Evolutionary conservation across 1,140 invertebrate species (phyloP).

Genomic region (Penaeus chinensis): DNA sequence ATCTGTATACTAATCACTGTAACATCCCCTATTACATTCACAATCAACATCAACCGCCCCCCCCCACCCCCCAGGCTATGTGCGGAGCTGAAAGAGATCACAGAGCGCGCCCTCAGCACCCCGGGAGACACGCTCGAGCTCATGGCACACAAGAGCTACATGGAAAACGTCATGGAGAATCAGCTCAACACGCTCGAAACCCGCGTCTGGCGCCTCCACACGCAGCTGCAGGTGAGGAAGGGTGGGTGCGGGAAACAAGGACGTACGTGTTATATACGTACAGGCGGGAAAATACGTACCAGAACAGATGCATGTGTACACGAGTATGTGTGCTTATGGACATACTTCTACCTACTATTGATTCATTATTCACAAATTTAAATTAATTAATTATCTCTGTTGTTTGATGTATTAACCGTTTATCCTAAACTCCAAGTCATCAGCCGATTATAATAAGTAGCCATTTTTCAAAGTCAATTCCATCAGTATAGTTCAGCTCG

Average conservation of each 20-base stretch:
- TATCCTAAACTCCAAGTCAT: too few species aligned
- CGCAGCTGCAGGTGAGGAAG: slow-evolving; percentile 62
- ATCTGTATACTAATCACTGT: neutral
- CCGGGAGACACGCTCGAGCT: slow-evolving; percentile 86
- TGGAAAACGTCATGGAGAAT: slow-evolving; percentile 79
- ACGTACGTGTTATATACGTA: neutral
- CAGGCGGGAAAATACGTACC: too few species aligned
- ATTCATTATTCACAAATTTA: too few species aligned
- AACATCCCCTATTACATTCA: neutral
- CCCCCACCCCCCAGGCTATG: slow-evolving; percentile 75
- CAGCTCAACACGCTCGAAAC: slow-evolving; percentile 81
- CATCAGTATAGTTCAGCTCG: too few species aligned
- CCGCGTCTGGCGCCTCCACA: slow-evolving; percentile 75
- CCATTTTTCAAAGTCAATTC: too few species aligned
- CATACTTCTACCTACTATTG: too few species aligned
- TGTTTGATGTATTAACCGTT: too few species aligned
- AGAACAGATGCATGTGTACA: too few species aligned
- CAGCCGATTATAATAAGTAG: too few species aligned
- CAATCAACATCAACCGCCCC: slow-evolving; percentile 9
- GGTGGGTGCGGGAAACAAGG: neutral
- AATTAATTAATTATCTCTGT: too few species aligned
- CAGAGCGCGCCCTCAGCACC: slow-evolving; percentile 80
- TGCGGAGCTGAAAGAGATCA: slow-evolving; percentile 86
- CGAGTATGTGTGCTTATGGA: too few species aligned
- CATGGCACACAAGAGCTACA: slow-evolving; percentile 84